phyloP scores from a whole-genome alignment of 2,888 invertebrate genomes.

The Cyclophora punctaria region DNA sequence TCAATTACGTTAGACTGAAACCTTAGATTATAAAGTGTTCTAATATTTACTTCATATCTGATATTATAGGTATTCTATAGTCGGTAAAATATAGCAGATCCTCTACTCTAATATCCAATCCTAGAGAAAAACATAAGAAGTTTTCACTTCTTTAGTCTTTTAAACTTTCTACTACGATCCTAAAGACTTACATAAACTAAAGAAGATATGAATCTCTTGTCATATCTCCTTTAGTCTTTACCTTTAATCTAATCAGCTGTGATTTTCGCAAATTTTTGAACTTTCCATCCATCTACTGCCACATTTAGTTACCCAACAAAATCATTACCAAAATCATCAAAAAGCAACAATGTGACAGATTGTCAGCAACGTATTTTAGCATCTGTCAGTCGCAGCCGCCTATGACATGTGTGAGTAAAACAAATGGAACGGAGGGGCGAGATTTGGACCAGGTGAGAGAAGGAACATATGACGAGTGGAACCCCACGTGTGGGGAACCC shows the following conservation, averaged over 20 bases:
- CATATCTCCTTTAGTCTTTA: too few relatives aligned
- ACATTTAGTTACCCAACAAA: not conserved
- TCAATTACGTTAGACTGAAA: too few relatives aligned
- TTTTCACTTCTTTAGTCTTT: too few relatives aligned
- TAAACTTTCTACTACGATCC: too few relatives aligned
- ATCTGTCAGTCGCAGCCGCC: constrained; percentile 72
- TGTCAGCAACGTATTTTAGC: constrained; percentile 71
- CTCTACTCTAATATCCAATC: too few relatives aligned
- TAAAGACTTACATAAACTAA: too few relatives aligned
- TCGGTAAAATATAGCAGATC: too few relatives aligned
- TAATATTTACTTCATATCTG: too few relatives aligned
- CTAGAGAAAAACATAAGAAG: too few relatives aligned
- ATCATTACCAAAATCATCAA: constrained; percentile 16
- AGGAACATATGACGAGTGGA: constrained; percentile 23
- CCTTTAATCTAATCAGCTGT: not conserved
- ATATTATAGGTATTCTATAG: too few relatives aligned
- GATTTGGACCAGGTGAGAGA: constrained; percentile 66
- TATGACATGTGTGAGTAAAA: constrained; percentile 61
- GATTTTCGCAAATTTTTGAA: not conserved
- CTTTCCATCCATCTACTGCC: not conserved
- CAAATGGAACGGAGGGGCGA: constrained; percentile 58
- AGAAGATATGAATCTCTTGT: too few relatives aligned
- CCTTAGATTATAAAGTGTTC: too few relatives aligned
- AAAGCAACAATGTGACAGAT: constrained; percentile 47
- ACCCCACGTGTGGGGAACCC: constrained; percentile 60